Conservation (phyloP, 1,140 invertebrate genomes). For the Orchesella cincta region DNA sequence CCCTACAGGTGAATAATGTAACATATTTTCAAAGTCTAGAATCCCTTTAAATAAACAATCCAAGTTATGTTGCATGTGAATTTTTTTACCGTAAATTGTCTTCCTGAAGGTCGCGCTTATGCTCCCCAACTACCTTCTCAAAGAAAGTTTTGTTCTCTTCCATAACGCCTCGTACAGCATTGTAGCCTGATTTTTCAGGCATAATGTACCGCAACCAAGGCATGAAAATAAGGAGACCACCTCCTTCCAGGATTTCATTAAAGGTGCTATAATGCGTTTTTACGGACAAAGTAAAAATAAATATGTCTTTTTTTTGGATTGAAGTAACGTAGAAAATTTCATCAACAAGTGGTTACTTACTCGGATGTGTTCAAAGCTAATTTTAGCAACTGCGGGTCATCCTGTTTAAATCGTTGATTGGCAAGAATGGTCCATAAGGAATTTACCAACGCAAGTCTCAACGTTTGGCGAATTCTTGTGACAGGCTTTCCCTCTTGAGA, state of each 20-base stretch:
- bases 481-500: not conserved
- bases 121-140: not conserved
- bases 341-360: not conserved
- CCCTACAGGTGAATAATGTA: too few species aligned
- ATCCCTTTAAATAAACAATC: not conserved
- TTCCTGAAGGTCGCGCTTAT: not conserved
- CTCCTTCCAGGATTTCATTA: not conserved
- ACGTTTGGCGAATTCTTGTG: not conserved
- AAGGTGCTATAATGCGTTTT: not conserved
- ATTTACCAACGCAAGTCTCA: not conserved
- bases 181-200: not conserved
- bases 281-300: too few species aligned
- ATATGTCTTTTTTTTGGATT: too few species aligned
- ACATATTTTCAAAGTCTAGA: not conserved
- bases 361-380: not conserved
- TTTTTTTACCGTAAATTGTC: not conserved
- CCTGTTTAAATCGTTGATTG: not conserved
- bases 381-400: not conserved
- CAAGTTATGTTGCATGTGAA: not conserved
- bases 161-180: not conserved
- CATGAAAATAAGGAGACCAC: not conserved
- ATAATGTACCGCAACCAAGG: slow-evolving; percentile 31
- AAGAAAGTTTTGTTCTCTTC: not conserved
- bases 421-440: not conserved
- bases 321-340: not conserved